Evolutionary conservation across 2,888 invertebrate species (phyloP).

Genomic region (Lordiphosa fenestrarum): DNA sequence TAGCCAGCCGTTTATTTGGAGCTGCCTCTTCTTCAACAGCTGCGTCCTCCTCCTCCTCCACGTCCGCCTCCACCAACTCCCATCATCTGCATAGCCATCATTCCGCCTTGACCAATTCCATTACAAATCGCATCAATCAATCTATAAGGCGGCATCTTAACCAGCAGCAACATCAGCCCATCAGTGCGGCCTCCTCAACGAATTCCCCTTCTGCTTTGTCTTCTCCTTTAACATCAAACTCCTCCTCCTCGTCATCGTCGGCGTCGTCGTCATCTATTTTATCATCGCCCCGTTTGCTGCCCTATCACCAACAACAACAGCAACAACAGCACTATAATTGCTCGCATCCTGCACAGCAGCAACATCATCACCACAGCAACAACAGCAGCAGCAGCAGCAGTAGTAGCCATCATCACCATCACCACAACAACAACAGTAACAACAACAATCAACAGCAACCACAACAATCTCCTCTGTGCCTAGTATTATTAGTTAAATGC

Average conservation of each 20-base stretch:
- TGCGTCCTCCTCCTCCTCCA: slow-evolving; percentile 31
- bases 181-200: slow-evolving; percentile 34
- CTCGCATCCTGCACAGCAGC: slow-evolving; percentile 59
- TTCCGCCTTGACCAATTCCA: slow-evolving; percentile 75
- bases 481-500: slow-evolving; percentile 81
- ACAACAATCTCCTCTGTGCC: slow-evolving; percentile 80
- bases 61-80: slow-evolving; percentile 21
- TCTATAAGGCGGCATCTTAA: slow-evolving; percentile 77
- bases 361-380: slow-evolving; percentile 47
- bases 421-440: slow-evolving; percentile 47
- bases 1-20: slow-evolving; percentile 75
- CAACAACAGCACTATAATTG: slow-evolving; percentile 58
- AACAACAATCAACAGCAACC: slow-evolving; percentile 61
- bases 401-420: slow-evolving; percentile 34
- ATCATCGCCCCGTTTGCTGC: slow-evolving; percentile 40
- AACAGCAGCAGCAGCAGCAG: slow-evolving; percentile 34
- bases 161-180: slow-evolving; percentile 69
- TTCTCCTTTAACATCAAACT: slow-evolving; percentile 26
- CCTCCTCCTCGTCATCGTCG: slow-evolving; percentile 40
- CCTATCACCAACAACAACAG: slow-evolving; percentile 45
- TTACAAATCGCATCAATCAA: slow-evolving; percentile 77
- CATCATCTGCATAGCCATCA: slow-evolving; percentile 59
- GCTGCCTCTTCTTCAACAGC: slow-evolving; percentile 48
- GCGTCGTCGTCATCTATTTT: slow-evolving; percentile 25
- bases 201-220: slow-evolving; percentile 21